Evolutionary conservation across 2,888 invertebrate genomes (phyloP), one percentile per base, ranked within the genome.

Genomic region (Nyleta sp.): DNA sequence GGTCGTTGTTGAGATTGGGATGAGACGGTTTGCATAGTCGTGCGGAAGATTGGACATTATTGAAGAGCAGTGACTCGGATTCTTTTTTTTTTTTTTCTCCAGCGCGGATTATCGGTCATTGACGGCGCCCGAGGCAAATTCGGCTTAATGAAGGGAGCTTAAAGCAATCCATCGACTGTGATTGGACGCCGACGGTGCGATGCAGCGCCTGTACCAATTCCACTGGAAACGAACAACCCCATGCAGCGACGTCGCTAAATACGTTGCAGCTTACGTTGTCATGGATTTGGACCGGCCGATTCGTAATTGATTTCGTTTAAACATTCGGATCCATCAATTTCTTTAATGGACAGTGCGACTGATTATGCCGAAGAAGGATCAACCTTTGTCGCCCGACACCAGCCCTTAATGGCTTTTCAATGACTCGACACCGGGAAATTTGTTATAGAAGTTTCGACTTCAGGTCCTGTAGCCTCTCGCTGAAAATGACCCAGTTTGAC

Each of bases 261-360:
- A 80, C 81, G 80, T 77, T 82, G 80, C 76, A 77, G 71, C 70
- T 80, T 80, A 81, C 83, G 82, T 68, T 80, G 82, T 62, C 79
- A 78, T 78, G 84, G 85, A 85, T 84, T 84, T 82, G 81, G 77
- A 73, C 77, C 74, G 71, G 83, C 79, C 81, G 78, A 60, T 70
- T 70, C 80, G 81, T 87, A 85, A 87, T 86, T 86, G 84, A 86
- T 87, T 87, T 84, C 84, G 71, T 85, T 86, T 84, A 85, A 86
- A 85, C 82, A 81, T 77, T 80, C 71, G 77, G 81, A 60, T 78
- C 70, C 79, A 78, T 82, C 78, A 71, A 81, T 82, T 59, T 57
- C 55, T 52, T 62, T 75, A 75, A 75, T 70, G 33, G 68, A 75
- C 55, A 22, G 33, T 24, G 46, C 74, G 38, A 33, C 59, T 67